Conservation (phyloP, 2,888 invertebrate genomes). For the Cosmorhoe ocellata region DNA sequence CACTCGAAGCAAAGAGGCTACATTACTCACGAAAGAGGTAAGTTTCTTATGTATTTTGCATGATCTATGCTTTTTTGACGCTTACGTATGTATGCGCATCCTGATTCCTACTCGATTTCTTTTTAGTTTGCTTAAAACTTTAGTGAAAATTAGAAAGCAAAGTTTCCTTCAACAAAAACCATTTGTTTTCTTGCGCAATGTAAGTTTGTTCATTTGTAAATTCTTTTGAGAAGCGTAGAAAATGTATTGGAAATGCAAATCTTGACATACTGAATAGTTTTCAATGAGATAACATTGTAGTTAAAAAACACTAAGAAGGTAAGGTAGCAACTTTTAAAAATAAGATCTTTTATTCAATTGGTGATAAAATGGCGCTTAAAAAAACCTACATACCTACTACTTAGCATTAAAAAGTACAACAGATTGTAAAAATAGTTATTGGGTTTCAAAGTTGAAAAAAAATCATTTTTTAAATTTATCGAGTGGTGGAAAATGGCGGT, state of each 20-base stretch:
- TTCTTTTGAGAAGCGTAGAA: not conserved
- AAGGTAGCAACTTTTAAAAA: no score
- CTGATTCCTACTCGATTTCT: slow-evolving; percentile 39
- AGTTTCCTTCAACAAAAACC: slow-evolving; percentile 5
- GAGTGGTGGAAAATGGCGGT: no score
- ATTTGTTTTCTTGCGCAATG: slow-evolving; percentile 13
- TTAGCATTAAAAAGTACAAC: no score
- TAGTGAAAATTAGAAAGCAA: slow-evolving; percentile 30
- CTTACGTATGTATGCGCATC: slow-evolving; percentile 51
- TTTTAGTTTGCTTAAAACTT: slow-evolving; percentile 27
- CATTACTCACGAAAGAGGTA: slow-evolving; percentile 19
- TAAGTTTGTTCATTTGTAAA: slow-evolving; percentile 3
- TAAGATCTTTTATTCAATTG: no score
- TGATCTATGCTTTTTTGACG: slow-evolving; percentile 12
- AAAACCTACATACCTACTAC: no score
- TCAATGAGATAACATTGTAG: not conserved
- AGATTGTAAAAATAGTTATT: no score
- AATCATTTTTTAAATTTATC: no score
- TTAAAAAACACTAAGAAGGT: no score
- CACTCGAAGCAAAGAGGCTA: slow-evolving; percentile 37
- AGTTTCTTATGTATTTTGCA: not conserved
- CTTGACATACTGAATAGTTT: not conserved
- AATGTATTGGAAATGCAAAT: slow-evolving; percentile 1
- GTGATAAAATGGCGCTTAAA: no score
- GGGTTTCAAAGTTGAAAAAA: no score